These are phyloP conservation scores for Pseudorhombus dupliciocellatus DNA, from an alignment of 2,113 vertebrate genomes.

Conservation along the genomic window DNA sequence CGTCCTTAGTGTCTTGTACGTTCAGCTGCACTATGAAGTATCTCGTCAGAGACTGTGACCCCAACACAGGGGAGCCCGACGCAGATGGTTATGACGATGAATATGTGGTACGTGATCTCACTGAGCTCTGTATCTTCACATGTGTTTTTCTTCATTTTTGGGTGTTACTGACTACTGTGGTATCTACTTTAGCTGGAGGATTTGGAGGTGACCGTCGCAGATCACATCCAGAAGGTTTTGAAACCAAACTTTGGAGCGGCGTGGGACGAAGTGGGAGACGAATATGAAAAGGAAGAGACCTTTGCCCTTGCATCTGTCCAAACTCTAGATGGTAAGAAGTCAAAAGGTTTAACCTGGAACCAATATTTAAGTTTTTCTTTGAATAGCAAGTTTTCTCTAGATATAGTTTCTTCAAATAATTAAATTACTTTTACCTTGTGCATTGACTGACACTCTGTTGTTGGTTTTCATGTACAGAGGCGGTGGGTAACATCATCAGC, in stretches of 20 bases:
- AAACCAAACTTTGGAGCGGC: conserved; percentile 96
- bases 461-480: conserved; percentile 81
- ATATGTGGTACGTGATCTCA: conserved; percentile 88
- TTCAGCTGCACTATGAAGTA: conserved; percentile 99
- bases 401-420: no score
- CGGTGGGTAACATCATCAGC: conserved; percentile 93
- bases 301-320: conserved; percentile 94
- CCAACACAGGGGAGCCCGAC: conserved; percentile 91
- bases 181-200: conserved; percentile 87
- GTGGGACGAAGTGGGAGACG: conserved; percentile 95
- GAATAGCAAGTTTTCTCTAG: not conserved
- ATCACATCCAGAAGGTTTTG: conserved; percentile 95
- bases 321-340: conserved; percentile 88
- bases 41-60: conserved; percentile 93
- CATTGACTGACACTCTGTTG: not conserved
- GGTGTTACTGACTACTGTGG: not conserved
- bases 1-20: conserved; percentile 86
- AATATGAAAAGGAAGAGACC: conserved; percentile 98
- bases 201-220: conserved; percentile 91
- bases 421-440: not conserved
- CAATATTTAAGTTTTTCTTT: not conserved
- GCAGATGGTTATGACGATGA: conserved; percentile 97
- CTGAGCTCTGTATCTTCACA: not conserved
- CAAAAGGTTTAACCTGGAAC: not conserved
- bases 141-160: no score